A percentile compares a stretch with the other conserved stretches of the same genome.
Evolutionary conservation across 2,888 invertebrate species (phyloP).

Genomic region (Cetonia aurata): DNA sequence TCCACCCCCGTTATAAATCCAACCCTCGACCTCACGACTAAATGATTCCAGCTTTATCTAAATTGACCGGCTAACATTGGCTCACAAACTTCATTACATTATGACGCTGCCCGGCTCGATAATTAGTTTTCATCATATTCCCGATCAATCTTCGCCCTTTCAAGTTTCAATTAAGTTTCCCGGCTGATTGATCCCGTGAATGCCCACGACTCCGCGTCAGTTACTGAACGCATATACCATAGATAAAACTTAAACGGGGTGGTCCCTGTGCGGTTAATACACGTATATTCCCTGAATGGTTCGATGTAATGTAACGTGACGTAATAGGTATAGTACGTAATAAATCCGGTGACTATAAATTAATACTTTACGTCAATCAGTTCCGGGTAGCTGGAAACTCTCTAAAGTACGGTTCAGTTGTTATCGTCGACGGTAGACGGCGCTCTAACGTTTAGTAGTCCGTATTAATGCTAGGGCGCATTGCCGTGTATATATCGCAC

Average conservation of each 20-base stretch:
- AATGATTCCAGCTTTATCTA: conserved; percentile 36
- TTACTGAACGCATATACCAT: no score
- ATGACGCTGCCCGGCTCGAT: conserved; percentile 15
- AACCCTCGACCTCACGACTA: neutral
- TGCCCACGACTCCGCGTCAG: no score
- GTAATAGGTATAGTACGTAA: conserved; percentile 2
- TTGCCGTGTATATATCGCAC: conserved; percentile 26
- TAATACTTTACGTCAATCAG: conserved; percentile 40
- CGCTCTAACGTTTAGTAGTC: conserved; percentile 6
- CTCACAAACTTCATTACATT: conserved; percentile 28
- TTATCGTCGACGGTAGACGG: conserved; percentile 17
- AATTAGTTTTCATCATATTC: conserved; percentile 40
- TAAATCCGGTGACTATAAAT: conserved; percentile 31
- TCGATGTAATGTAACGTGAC: no score
- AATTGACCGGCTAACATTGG: conserved; percentile 31
- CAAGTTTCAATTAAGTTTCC: conserved; percentile 40
- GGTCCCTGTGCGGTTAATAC: no score
- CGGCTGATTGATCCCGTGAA: conserved; percentile 24
- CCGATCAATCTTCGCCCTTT: conserved; percentile 35
- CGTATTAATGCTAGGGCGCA: conserved; percentile 30
- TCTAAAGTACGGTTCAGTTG: conserved; percentile 24
- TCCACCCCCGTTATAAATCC: neutral
- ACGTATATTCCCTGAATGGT: no score
- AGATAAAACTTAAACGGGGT: no score
- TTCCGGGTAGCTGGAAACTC: conserved; percentile 5